phyloP scores from a whole-genome alignment of 2,888 invertebrate species.

The Aleiodes leptofemur region DNA sequence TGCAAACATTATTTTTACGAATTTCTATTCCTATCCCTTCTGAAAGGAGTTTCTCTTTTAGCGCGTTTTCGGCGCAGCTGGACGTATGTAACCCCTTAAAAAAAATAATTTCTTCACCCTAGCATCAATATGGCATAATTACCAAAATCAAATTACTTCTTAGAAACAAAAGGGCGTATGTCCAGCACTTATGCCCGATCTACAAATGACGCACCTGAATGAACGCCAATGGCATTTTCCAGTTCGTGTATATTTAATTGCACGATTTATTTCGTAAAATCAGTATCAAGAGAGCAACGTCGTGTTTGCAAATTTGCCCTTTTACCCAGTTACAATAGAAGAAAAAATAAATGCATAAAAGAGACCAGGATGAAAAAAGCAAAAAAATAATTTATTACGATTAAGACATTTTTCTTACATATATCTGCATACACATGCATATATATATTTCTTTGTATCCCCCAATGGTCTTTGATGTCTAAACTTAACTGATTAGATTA shows the following conservation, averaged over 20 bases:
- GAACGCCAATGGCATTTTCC: too few species aligned
- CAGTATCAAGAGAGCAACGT: conserved; percentile 15
- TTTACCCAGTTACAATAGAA: conserved; percentile 15
- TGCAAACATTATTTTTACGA: too few species aligned
- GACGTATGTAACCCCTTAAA: too few species aligned
- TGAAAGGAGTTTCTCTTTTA: too few species aligned
- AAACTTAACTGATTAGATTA: conserved; percentile 48
- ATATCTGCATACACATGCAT: not conserved
- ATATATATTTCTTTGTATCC: conserved; percentile 17
- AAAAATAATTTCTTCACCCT: too few species aligned
- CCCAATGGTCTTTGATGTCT: conserved; percentile 42
- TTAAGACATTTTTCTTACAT: conserved; percentile 32
- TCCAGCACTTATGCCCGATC: too few species aligned
- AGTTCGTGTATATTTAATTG: not conserved
- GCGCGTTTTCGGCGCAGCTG: too few species aligned
- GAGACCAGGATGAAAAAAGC: not conserved
- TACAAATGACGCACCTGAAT: too few species aligned
- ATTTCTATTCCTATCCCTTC: too few species aligned
- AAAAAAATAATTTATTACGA: conserved; percentile 11
- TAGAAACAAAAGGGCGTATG: too few species aligned
- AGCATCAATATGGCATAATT: too few species aligned
- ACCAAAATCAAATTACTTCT: too few species aligned
- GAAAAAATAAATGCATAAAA: not conserved
- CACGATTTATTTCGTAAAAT: conserved; percentile 12
- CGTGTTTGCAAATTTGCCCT: conserved; percentile 15